Percentiles rank a stretch among this genome's conserved stretches.
Evolutionary conservation across 2,888 invertebrate genomes (phyloP).

Genomic region (Drosophila stalkeri): DNA sequence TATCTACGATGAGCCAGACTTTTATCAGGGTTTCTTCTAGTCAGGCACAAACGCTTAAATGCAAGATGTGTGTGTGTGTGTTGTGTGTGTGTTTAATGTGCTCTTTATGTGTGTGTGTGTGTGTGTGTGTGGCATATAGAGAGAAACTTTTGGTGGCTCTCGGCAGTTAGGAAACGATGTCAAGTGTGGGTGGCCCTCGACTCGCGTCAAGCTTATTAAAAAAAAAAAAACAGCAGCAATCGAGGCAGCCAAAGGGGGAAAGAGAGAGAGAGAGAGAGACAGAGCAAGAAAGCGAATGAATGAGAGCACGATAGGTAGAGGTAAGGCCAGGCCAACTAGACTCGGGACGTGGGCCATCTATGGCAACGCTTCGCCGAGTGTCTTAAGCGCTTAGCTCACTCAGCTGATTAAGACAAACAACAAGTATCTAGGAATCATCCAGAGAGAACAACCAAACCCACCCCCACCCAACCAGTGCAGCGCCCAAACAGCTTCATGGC

Average conservation of each 20-base stretch:
- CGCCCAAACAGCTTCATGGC: background rate
- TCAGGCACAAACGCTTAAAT: background rate
- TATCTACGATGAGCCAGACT: background rate
- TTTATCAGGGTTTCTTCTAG: background rate
- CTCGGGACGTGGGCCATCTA: conserved; percentile 13
- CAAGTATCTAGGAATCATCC: background rate
- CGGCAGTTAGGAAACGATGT: conserved; percentile 53
- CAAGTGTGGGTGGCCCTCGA: conserved; percentile 56
- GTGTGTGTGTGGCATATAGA: conserved; percentile 16
- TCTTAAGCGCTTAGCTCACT: conserved; percentile 62
- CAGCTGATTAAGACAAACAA: conserved; percentile 33
- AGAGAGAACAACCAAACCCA: background rate
- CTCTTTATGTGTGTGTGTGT: conserved; percentile 7
- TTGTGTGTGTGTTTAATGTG: background rate
- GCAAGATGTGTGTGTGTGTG: conserved; percentile 10
- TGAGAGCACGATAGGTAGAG: background rate
- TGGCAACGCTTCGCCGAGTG: conserved; percentile 35
- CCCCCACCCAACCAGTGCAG: background rate
- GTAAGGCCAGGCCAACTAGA: background rate
- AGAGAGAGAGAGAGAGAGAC: too few relatives aligned
- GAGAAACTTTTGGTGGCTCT: conserved; percentile 41
- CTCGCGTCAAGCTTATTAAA: conserved; percentile 66
- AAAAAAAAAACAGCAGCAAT: conserved; percentile 40
- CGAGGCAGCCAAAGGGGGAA: background rate
- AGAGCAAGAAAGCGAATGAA: background rate